Conservation (phyloP, 2,113 vertebrate species). For the Mobula hypostoma region DNA sequence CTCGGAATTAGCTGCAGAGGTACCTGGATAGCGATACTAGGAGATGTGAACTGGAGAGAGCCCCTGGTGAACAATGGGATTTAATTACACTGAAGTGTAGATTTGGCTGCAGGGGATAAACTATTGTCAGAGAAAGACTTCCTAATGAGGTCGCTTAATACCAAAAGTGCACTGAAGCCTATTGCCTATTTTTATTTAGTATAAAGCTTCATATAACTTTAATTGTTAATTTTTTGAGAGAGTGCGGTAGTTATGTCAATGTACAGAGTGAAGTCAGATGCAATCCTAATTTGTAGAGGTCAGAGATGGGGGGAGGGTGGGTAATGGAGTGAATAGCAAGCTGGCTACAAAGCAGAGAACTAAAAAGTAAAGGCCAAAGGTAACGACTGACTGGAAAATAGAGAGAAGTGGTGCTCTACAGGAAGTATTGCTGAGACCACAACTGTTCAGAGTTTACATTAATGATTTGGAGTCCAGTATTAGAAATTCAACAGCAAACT, state of each 20-base stretch:
- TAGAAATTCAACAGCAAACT: not conserved
- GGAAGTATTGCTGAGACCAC: not conserved
- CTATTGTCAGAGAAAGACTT: conserved; percentile 82
- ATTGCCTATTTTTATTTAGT: conserved; percentile 35
- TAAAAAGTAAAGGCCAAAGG: not conserved
- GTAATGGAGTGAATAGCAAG: not conserved
- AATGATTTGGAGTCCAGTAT: not conserved
- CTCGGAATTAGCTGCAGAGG: conserved; percentile 70
- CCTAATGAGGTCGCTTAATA: conserved; percentile 67
- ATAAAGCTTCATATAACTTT: conserved; percentile 29
- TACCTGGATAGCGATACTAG: conserved; percentile 72
- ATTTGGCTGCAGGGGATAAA: conserved; percentile 81
- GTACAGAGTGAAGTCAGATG: not conserved
- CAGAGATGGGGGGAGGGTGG: not conserved
- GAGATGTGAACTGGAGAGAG: conserved; percentile 70
- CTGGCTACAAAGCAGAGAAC: not conserved
- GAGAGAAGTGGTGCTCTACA: not conserved
- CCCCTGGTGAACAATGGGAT: conserved; percentile 78
- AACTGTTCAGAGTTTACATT: not conserved
- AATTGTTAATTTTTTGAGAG: conserved; percentile 35
- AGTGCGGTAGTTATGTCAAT: not conserved
- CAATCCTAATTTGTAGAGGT: conserved; percentile 8
- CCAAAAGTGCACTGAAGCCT: conserved; percentile 23
- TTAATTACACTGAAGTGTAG: conserved; percentile 91
- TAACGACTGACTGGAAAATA: not conserved